A percentile compares a stretch with the other conserved stretches of the same genome.
Evolutionary conservation across 2,113 vertebrate genomes (phyloP).

Genomic region (Sinocyclocheilus grahami): DNA sequence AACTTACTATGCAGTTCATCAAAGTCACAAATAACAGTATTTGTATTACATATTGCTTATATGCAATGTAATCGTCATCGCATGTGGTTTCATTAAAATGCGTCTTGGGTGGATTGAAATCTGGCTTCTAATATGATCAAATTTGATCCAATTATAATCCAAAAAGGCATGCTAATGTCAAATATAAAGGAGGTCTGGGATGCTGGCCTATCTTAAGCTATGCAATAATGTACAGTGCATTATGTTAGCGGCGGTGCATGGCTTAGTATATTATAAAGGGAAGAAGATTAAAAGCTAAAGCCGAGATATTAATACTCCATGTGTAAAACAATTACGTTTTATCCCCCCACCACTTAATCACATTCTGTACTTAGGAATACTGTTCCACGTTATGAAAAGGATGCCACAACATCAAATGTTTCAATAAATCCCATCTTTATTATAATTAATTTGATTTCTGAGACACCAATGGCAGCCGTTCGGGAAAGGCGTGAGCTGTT

Average conservation of each 20-base stretch:
- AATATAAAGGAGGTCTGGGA: no score
- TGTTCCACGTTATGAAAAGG: constrained; percentile 34
- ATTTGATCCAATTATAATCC: neutral
- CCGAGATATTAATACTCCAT: constrained; percentile 40
- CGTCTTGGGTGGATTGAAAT: neutral
- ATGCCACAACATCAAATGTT: constrained; percentile 43
- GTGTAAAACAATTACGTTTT: constrained; percentile 54
- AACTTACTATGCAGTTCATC: neutral
- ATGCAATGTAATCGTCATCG: neutral
- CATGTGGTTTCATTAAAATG: neutral
- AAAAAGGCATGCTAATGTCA: neutral
- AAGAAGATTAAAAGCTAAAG: constrained; percentile 56
- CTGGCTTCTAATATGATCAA: neutral
- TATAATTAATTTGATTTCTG: constrained; percentile 42
- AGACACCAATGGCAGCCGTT: neutral
- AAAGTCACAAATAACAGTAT: neutral
- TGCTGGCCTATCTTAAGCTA: no score
- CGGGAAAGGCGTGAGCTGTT: neutral
- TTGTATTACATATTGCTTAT: neutral
- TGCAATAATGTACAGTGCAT: no score
- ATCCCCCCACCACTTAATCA: constrained; percentile 53
- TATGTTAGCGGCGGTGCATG: neutral
- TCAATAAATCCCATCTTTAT: constrained; percentile 41
- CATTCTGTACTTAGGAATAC: constrained; percentile 8
- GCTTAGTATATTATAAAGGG: constrained; percentile 51